Evolutionary conservation across 1,140 invertebrate species (phyloP).

Genomic region (Lepidotrigona ventralis): DNA sequence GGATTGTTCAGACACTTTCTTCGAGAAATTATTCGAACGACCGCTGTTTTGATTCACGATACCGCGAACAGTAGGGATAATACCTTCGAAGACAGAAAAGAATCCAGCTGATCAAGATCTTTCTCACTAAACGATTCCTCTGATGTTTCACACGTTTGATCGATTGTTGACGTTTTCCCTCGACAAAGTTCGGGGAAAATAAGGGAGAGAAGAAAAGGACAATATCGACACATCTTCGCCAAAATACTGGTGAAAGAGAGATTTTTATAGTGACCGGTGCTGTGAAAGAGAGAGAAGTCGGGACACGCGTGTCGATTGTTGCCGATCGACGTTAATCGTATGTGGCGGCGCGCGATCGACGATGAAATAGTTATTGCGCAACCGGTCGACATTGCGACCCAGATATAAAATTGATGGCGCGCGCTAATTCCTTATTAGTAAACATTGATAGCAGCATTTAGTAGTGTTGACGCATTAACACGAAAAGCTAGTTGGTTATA

Average conservation of each 20-base stretch:
- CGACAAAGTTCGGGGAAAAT: not conserved
- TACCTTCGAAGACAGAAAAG: not conserved
- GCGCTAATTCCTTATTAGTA: slow-evolving; percentile 62
- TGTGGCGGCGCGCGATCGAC: not conserved
- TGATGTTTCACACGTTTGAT: not conserved
- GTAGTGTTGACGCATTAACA: slow-evolving; percentile 37
- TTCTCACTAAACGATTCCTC: not conserved
- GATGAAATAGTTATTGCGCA: slow-evolving; percentile 38
- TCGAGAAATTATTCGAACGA: not conserved
- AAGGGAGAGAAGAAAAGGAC: not conserved
- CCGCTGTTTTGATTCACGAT: not conserved
- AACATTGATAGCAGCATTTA: slow-evolving; percentile 55
- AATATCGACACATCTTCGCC: not conserved
- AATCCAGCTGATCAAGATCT: not conserved
- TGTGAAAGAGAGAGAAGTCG: not conserved
- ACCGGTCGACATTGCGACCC: not conserved
- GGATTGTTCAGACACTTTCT: not conserved
- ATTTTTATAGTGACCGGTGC: not conserved
- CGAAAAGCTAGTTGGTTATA: slow-evolving; percentile 24
- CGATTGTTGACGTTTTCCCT: not conserved
- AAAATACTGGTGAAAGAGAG: not conserved
- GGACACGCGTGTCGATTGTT: not conserved
- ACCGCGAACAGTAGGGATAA: not conserved
- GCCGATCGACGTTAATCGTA: slow-evolving; percentile 1
- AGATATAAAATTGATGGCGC: slow-evolving; percentile 55